phyloP scores from a whole-genome alignment of 2,113 vertebrate genomes.

The Atherinomorus stipes region DNA sequence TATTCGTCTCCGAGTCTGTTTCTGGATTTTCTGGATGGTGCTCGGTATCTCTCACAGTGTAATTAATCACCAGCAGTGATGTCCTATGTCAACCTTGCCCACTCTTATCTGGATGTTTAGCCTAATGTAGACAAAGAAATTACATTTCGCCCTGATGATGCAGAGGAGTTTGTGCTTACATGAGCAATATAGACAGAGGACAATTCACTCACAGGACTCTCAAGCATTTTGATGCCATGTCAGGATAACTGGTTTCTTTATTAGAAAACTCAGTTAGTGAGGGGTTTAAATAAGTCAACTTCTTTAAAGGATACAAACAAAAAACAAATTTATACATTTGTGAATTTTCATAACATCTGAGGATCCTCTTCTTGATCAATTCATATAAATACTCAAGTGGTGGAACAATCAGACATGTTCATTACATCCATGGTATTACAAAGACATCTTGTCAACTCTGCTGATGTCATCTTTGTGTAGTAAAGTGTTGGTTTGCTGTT shows the following conservation, averaged over 20 bases:
- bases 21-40: slow-evolving; percentile 43
- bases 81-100: slow-evolving; percentile 25
- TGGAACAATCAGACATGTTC: too few species aligned
- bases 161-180: slow-evolving; percentile 7
- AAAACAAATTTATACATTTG: too few species aligned
- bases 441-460: too few species aligned
- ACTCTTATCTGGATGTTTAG: slow-evolving; percentile 54
- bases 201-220: not conserved
- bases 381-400: too few species aligned
- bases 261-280: not conserved
- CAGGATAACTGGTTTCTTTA: not conserved
- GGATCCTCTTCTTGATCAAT: too few species aligned
- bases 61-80: slow-evolving; percentile 59
- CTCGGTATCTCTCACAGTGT: slow-evolving; percentile 38
- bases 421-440: too few species aligned
- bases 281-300: not conserved
- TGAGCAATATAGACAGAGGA: not conserved
- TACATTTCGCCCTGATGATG: slow-evolving; percentile 38
- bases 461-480: too few species aligned
- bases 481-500: too few species aligned
- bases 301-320: not conserved
- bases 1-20: slow-evolving; percentile 50
- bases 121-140: slow-evolving; percentile 46
- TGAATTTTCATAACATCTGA: too few species aligned
- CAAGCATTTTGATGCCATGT: not conserved